A percentile compares a stretch with the other conserved stretches of the same genome.
These are phyloP conservation scores for Sitta carolinensis DNA, from an alignment of 2,797 vertebrate genomes.

Conservation along the genomic window DNA sequence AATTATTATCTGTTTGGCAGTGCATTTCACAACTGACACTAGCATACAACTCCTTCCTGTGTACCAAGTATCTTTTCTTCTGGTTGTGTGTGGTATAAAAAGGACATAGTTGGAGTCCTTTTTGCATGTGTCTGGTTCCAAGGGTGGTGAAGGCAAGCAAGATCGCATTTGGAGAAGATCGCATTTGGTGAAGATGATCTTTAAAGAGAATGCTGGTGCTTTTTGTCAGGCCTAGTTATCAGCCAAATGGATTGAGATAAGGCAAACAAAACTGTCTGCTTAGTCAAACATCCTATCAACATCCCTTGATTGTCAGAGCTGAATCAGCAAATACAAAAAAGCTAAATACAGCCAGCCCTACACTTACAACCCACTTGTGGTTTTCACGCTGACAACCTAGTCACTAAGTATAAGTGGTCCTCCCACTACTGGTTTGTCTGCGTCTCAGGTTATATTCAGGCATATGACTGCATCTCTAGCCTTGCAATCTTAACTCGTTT, in stretches of 20 bases:
- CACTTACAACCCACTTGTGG: slow-evolving; percentile 78
- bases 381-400: slow-evolving; percentile 68
- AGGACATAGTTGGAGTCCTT: background rate
- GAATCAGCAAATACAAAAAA: slow-evolving; percentile 77
- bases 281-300: slow-evolving; percentile 44
- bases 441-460: slow-evolving; percentile 56
- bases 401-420: slow-evolving; percentile 73
- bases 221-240: slow-evolving; percentile 12
- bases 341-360: slow-evolving; percentile 68
- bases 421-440: slow-evolving; percentile 77
- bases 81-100: background rate
- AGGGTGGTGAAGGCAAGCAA: background rate
- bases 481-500: background rate
- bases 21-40: background rate
- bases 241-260: slow-evolving; percentile 38
- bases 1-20: background rate
- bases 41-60: background rate
- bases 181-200: background rate
- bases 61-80: background rate
- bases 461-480: slow-evolving; percentile 54
- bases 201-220: background rate
- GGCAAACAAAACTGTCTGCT: slow-evolving; percentile 61
- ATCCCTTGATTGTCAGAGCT: slow-evolving; percentile 70
- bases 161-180: background rate
- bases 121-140: background rate